Evolutionary conservation across 2,113 vertebrate species (phyloP).

Genomic region (Desmodus rotundus): DNA sequence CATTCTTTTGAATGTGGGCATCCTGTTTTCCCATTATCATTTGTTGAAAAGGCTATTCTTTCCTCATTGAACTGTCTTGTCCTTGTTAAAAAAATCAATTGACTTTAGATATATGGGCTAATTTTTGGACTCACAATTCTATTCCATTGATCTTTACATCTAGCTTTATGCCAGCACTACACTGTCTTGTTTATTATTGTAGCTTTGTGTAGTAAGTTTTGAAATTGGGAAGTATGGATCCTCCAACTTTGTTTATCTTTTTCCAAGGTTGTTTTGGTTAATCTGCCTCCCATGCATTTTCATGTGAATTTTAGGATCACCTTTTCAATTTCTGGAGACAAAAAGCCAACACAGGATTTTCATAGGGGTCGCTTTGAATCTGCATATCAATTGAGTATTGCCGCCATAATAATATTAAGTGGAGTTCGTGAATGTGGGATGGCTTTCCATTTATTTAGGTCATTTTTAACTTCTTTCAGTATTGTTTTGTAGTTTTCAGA

Average conservation of each 20-base stretch:
- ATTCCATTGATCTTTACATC: not conserved
- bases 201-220: not conserved
- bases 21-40: not conserved
- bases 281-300: not conserved
- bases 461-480: not conserved
- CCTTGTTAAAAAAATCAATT: not conserved
- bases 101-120: not conserved
- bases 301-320: not conserved
- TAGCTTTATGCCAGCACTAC: not conserved
- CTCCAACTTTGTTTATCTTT: not conserved
- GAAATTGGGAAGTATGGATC: not conserved
- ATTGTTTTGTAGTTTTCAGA: not conserved
- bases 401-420: not conserved
- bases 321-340: not conserved
- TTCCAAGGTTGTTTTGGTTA: not conserved
- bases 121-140: not conserved
- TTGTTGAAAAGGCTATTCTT: constrained; percentile 1
- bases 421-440: not conserved
- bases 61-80: not conserved
- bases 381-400: not conserved
- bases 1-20: not conserved
- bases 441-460: not conserved
- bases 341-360: not conserved
- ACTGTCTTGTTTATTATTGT: not conserved
- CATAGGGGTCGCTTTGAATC: not conserved